These are phyloP conservation scores for Dynastes grantii DNA, from an alignment of 2,888 invertebrate genomes.

Conservation along the genomic window DNA sequence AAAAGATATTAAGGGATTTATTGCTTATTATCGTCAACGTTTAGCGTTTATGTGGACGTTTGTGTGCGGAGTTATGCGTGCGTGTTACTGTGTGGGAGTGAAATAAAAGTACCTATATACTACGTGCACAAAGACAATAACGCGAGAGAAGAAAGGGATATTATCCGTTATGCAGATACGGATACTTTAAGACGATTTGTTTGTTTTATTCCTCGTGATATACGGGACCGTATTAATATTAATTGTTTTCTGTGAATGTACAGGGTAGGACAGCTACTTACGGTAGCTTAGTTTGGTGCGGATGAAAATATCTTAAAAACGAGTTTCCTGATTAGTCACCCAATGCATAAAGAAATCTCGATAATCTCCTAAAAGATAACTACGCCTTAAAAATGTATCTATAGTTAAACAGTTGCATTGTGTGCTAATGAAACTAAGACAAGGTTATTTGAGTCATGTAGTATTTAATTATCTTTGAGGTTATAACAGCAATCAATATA, in stretches of 20 bases:
- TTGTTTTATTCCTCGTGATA: background rate
- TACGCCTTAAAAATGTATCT: too few relatives aligned
- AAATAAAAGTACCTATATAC: background rate
- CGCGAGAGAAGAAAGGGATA: slow-evolving; percentile 4
- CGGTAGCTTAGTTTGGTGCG: too few relatives aligned
- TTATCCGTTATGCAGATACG: background rate
- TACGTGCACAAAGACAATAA: slow-evolving; percentile 19
- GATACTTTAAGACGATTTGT: slow-evolving; percentile 1
- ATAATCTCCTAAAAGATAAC: too few relatives aligned
- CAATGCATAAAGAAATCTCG: too few relatives aligned
- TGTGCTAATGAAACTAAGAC: too few relatives aligned
- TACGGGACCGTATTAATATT: slow-evolving; percentile 9
- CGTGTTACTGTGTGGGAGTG: slow-evolving; percentile 27
- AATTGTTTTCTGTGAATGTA: background rate
- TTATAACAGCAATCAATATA: too few relatives aligned
- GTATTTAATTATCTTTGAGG: too few relatives aligned
- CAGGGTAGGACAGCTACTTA: too few relatives aligned
- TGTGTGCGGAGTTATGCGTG: slow-evolving; percentile 20
- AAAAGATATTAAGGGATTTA: slow-evolving; percentile 45
- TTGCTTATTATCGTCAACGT: slow-evolving; percentile 42
- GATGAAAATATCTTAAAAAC: too few relatives aligned
- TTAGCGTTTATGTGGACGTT: slow-evolving; percentile 24
- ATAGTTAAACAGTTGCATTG: too few relatives aligned
- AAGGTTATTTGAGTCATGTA: too few relatives aligned
- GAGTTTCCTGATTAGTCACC: too few relatives aligned